phyloP scores from a whole-genome alignment of 2,888 invertebrate species.

The Lottia scabra region DNA sequence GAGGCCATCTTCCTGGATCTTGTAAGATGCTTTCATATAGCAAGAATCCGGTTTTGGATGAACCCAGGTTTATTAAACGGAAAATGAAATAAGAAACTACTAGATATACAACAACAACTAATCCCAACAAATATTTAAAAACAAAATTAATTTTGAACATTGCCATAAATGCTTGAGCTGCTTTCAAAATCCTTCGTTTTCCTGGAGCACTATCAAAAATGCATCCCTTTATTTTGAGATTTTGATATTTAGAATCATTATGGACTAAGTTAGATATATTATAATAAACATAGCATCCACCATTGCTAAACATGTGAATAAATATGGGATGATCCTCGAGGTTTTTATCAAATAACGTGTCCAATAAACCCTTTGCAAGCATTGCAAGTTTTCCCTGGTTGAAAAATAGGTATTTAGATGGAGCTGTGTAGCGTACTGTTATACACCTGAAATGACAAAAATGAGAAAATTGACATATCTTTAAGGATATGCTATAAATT shows the following conservation, averaged over 20 bases:
- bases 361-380: slow-evolving; percentile 77
- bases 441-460: slow-evolving; percentile 74
- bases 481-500: no score
- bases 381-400: slow-evolving; percentile 75
- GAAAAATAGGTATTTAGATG: slow-evolving; percentile 78
- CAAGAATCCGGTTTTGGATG: slow-evolving; percentile 33
- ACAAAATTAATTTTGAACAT: slow-evolving; percentile 40
- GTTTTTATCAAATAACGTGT: slow-evolving; percentile 77
- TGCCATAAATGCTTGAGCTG: slow-evolving; percentile 47
- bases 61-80: slow-evolving; percentile 20
- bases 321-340: slow-evolving; percentile 80
- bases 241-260: slow-evolving; percentile 26
- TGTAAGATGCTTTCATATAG: slow-evolving; percentile 65
- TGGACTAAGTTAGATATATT: slow-evolving; percentile 75
- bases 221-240: slow-evolving; percentile 44
- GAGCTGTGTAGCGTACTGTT: slow-evolving; percentile 80
- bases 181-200: slow-evolving; percentile 40
- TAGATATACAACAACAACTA: slow-evolving; percentile 67
- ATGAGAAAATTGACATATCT: neutral
- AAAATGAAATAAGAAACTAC: slow-evolving; percentile 30
- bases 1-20: slow-evolving; percentile 77
- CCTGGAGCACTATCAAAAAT: slow-evolving; percentile 81
- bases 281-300: slow-evolving; percentile 80
- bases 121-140: slow-evolving; percentile 62
- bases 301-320: slow-evolving; percentile 82